A percentile compares a stretch with the other conserved stretches of the same genome.
Conservation (phyloP, 2,888 invertebrate species). For the Tetheella fluctuosa region DNA sequence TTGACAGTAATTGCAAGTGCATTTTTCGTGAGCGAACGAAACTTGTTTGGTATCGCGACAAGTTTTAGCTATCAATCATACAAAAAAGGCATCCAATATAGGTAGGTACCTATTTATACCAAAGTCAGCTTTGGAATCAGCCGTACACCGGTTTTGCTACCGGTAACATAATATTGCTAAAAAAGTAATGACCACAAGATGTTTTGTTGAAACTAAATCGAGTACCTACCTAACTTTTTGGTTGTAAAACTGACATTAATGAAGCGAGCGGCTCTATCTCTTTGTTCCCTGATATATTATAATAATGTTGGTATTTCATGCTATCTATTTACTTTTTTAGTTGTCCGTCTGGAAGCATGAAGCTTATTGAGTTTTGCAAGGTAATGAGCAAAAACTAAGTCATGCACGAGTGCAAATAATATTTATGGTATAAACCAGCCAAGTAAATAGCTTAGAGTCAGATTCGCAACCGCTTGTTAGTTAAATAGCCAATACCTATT, state of each 20-base stretch:
- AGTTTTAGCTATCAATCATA: slow-evolving; percentile 45
- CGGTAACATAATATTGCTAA: slow-evolving; percentile 19
- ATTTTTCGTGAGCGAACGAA: slow-evolving; percentile 8
- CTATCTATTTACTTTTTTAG: slow-evolving; percentile 56
- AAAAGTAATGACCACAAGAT: slow-evolving; percentile 18
- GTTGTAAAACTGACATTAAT: slow-evolving; percentile 32
- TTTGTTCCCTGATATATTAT: slow-evolving; percentile 46
- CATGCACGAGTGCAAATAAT: slow-evolving; percentile 42
- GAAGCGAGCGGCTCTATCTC: slow-evolving; percentile 36
- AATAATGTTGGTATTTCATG: slow-evolving; percentile 48
- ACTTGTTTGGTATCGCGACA: slow-evolving; percentile 32
- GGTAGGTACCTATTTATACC: slow-evolving; percentile 15
- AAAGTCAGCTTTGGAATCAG: slow-evolving; percentile 29
- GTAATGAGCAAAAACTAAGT: slow-evolving; percentile 59
- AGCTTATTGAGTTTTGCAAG: slow-evolving; percentile 42
- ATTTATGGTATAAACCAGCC: slow-evolving; percentile 39
- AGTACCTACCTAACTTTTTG: slow-evolving; percentile 31
- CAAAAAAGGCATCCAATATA: slow-evolving; percentile 26
- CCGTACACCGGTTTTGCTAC: slow-evolving; percentile 22
- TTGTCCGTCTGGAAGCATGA: slow-evolving; percentile 35
- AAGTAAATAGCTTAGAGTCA: slow-evolving; percentile 32
- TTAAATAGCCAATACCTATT: slow-evolving; percentile 22
- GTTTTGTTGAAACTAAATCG: slow-evolving; percentile 20
- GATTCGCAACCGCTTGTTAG: slow-evolving; percentile 37
- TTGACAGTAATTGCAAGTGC: slow-evolving; percentile 13